Evolutionary conservation across 2,888 invertebrate species (phyloP).

Genomic region (Leucozona laternaria): DNA sequence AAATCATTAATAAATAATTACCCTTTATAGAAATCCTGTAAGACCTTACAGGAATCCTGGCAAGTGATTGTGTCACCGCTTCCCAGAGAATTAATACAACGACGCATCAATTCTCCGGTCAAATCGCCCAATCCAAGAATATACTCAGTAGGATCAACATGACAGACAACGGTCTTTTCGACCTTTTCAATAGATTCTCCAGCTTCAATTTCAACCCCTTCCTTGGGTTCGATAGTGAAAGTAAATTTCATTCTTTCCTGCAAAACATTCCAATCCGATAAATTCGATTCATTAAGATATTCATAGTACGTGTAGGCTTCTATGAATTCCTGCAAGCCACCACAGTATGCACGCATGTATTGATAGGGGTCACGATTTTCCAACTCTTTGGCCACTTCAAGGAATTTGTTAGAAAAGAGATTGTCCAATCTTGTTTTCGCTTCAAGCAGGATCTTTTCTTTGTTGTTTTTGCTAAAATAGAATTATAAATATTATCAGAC

Average conservation of each 20-base stretch:
- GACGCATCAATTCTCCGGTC: slow-evolving; percentile 95
- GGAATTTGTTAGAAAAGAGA: slow-evolving; percentile 85
- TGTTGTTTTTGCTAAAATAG: slow-evolving; percentile 85
- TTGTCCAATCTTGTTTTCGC: slow-evolving; percentile 88
- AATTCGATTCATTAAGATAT: slow-evolving; percentile 86
- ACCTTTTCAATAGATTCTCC: background rate
- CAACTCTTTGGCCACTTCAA: slow-evolving; percentile 90
- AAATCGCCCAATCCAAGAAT: slow-evolving; percentile 93
- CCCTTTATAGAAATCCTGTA: slow-evolving; percentile 85
- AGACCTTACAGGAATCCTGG: slow-evolving; percentile 88
- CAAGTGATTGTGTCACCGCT: slow-evolving; percentile 90
- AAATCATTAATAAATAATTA: slow-evolving; percentile 77
- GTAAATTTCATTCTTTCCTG: slow-evolving; percentile 85
- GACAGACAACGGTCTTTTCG: slow-evolving; percentile 39
- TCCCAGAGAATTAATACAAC: slow-evolving; percentile 92
- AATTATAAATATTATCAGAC: background rate
- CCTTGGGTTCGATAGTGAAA: slow-evolving; percentile 46
- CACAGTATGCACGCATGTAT: slow-evolving; percentile 88
- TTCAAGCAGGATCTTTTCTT: slow-evolving; percentile 85
- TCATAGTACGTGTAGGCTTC: slow-evolving; percentile 93
- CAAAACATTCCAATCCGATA: slow-evolving; percentile 87
- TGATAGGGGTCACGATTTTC: slow-evolving; percentile 89
- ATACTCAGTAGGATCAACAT: slow-evolving; percentile 85
- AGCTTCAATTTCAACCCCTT: slow-evolving; percentile 13
- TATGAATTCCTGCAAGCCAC: slow-evolving; percentile 90